Percentiles rank a stretch among this genome's conserved stretches.
These are phyloP conservation scores for Galagoides demidoff DNA, from an alignment of 2,797 vertebrate genomes.

Conservation along the genomic window DNA sequence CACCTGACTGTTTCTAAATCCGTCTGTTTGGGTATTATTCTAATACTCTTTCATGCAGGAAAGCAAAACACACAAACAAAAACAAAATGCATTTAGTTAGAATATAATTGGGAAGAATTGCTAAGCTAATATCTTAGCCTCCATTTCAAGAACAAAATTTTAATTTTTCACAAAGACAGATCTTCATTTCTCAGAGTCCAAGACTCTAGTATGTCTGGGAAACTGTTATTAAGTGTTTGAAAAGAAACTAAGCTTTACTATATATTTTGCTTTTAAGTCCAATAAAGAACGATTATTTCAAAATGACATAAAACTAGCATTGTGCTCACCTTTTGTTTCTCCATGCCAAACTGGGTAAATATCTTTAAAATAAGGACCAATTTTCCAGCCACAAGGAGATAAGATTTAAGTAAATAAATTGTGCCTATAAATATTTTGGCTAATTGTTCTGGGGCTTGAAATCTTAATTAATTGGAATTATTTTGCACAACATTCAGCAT, in stretches of 20 bases:
- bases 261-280: too few relatives aligned
- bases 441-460: not conserved
- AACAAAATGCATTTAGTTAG: not conserved
- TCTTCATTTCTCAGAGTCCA: not conserved
- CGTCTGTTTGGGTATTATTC: too few relatives aligned
- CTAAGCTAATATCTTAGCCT: not conserved
- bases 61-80: not conserved
- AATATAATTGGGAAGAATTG: not conserved
- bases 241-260: not conserved
- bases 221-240: not conserved
- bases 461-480: not conserved
- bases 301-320: not conserved
- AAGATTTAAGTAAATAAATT: not conserved
- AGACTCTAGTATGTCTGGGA: not conserved
- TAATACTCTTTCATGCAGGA: not conserved
- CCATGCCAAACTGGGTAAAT: not conserved
- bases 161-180: not conserved
- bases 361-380: not conserved
- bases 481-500: not conserved
- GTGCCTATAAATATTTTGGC: not conserved
- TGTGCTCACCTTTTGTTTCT: not conserved
- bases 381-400: not conserved
- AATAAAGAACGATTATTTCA: not conserved
- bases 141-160: not conserved
- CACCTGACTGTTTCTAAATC: not conserved